Base-by-base conservation (phyloP, 2,888 invertebrate genomes). In the Hanleya hanleyi region DNA sequence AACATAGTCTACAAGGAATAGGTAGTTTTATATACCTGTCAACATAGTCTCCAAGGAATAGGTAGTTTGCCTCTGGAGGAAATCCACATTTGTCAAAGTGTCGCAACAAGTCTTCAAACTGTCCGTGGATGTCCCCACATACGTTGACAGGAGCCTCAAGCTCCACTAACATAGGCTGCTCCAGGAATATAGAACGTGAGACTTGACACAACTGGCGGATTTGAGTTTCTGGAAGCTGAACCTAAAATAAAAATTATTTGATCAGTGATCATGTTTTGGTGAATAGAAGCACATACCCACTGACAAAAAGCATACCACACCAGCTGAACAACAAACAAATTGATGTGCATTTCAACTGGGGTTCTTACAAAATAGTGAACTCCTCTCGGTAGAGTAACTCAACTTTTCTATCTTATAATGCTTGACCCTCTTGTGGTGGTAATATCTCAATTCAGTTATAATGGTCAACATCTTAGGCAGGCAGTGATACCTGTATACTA, bases 11-110 rank as follows among this genome's bases (percentile, higher is more conserved):
- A n/a, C n/a, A n/a, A n/a, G n/a, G n/a, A n/a, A n/a, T n/a, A n/a
- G n/a, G n/a, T n/a, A n/a, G 47, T 41, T 12, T 12, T 41, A 32
- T 78, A 50, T 73, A 89, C 91, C 92, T 91, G 85, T 92, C 92
- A 1, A 92, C 92, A 81, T 92, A 92, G 82, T 92, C 92, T 1
- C 92, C 92, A 1, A 92, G 87, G 83, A 92, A 92, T 29, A 92
- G 88, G 82, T 92, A 92, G 84, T 92, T 92, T 41, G 91, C 87
- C 41, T 90, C 85, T 1, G 92, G 92, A 6, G 93, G 92, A 81
- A 90, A 92, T 9, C 92, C 92, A 78, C 91, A 89, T 61, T 89
- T 89, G 73, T 92, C 91, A 84, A 92, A 92, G 74, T 92, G 91
- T 57, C 91, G 81, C 7, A 92, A 84, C 35, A 92, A 88, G 79